A percentile compares a stretch with the other conserved stretches of the same genome.
Evolutionary conservation across 64 coral and sea anemone species (phyloP).

Genomic region (Actinia equina): DNA sequence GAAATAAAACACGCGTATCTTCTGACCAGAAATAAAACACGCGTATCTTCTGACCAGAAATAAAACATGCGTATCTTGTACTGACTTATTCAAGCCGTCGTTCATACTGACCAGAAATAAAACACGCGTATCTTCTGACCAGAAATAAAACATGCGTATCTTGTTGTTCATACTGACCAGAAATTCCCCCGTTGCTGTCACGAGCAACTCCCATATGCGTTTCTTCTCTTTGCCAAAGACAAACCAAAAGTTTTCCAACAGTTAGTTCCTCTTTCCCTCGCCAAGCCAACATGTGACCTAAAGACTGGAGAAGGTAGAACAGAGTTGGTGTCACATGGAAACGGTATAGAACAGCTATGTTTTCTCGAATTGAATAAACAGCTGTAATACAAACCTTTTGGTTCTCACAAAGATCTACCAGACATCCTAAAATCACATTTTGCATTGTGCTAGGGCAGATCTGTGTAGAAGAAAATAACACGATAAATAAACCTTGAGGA

Average conservation of each 20-base stretch:
- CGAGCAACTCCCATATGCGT: slow-evolving; percentile 62
- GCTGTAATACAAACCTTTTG: slow-evolving; percentile 47
- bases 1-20: too few relatives aligned
- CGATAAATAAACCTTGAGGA: background rate
- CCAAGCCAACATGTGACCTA: slow-evolving; percentile 73
- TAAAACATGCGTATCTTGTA: too few relatives aligned
- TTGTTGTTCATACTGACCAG: slow-evolving; percentile 33
- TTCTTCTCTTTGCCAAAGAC: slow-evolving; percentile 89
- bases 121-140: too few relatives aligned
- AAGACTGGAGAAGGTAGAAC: slow-evolving; percentile 27
- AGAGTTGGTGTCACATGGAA: too few relatives aligned
- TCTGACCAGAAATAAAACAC: too few relatives aligned
- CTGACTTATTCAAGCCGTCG: too few relatives aligned
- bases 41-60: too few relatives aligned
- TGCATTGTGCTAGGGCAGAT: slow-evolving; percentile 92
- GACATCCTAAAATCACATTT: slow-evolving; percentile 74
- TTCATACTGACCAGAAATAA: too few relatives aligned
- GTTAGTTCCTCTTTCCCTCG: slow-evolving; percentile 62
- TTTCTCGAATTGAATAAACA: background rate
- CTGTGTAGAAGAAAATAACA: slow-evolving; percentile 29
- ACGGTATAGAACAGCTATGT: background rate
- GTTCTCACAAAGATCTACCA: slow-evolving; percentile 96
- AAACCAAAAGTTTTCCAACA: slow-evolving; percentile 65
- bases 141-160: too few relatives aligned
- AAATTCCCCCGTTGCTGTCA: slow-evolving; percentile 55